Percentiles rank a stretch among this genome's conserved stretches.
These are phyloP conservation scores for Trematocara nigrifrons DNA, from an alignment of 2,113 vertebrate genomes.

Conservation along the genomic window DNA sequence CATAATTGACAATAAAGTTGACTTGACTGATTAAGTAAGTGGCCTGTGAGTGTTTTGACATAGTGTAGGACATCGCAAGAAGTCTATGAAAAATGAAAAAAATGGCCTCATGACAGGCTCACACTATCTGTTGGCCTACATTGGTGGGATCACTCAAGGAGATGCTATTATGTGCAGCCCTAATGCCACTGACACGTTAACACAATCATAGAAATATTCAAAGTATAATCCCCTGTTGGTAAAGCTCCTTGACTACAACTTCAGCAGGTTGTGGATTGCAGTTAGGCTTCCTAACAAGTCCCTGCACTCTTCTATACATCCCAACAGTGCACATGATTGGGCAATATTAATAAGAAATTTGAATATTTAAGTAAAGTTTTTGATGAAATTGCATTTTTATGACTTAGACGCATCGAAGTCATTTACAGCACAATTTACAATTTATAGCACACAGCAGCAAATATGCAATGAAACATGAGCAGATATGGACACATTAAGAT, in stretches of 20 bases:
- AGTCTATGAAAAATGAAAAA: not conserved
- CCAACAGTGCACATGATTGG: not conserved
- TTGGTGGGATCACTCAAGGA: conserved; percentile 14
- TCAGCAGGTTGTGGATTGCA: not conserved
- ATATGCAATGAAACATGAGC: not conserved
- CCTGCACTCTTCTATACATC: not conserved
- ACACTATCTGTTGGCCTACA: not conserved
- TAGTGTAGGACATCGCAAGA: not conserved
- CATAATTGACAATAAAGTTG: too few species aligned
- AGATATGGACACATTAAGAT: conserved; percentile 30
- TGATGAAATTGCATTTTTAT: not conserved
- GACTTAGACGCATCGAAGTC: not conserved
- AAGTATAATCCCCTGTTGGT: conserved; percentile 26
- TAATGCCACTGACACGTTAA: conserved; percentile 32
- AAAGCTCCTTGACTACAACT: conserved; percentile 1
- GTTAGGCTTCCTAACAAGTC: not conserved
- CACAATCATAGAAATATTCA: conserved; percentile 28
- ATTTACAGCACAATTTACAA: not conserved
- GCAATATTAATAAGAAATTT: not conserved
- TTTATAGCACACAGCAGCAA: not conserved
- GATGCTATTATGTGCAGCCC: conserved; percentile 31
- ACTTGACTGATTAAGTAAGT: conserved; percentile 18
- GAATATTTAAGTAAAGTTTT: not conserved
- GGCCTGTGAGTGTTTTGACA: not conserved
- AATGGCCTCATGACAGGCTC: not conserved